Evolutionary conservation across 2,797 vertebrate species (phyloP), one percentile per base, ranked within the genome.

Genomic region (Falco naumanni): DNA sequence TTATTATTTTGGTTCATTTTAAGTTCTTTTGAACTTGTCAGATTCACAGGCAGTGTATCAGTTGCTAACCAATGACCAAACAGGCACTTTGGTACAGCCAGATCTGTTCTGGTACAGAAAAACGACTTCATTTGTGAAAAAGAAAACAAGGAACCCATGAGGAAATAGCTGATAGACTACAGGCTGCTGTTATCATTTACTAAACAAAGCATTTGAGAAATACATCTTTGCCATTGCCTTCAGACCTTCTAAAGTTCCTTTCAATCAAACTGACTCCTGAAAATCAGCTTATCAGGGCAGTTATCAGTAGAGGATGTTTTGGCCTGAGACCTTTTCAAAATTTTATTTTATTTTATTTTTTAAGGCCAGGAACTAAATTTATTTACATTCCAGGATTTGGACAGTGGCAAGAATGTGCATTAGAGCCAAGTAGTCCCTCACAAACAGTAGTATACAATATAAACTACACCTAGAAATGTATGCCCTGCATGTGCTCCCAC

Each of bases 91-190:
- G 45, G n/a, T 95, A 84, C 22, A 93, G 70, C 31, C 63, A 96
- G 87, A 86, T 81, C 47, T 61, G n/a, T 68, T 84, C 89, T 90
- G 9, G 37, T 91, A 71, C 33, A 92, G 81, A 43, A 88, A 89
- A 86, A 33, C 29, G 87, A 51, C 47, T 95, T 93, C 72, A 60
- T 43, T 79, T 91, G n/a, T 39, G 31, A 93, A 77, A 95, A 78
- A 64, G 25, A 93, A 83, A 87, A 53, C 13, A 63, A 70, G 28
- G 12, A 18, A 39, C n/a, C 6, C 51, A 43, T 84, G 51, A 92
- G 64, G 71, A 97, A 95, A 87, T 22, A 65, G 70, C 37, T 85
- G 37, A 61, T 71, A 82, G 37, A 57, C 41, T 69, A 28, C 53
- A 93, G 78, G 39, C 33, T 61, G 11, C 56, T 39, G 41, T 75